Evolutionary conservation across 2,888 invertebrate genomes (phyloP).

Genomic region (Erannis defoliaria): DNA sequence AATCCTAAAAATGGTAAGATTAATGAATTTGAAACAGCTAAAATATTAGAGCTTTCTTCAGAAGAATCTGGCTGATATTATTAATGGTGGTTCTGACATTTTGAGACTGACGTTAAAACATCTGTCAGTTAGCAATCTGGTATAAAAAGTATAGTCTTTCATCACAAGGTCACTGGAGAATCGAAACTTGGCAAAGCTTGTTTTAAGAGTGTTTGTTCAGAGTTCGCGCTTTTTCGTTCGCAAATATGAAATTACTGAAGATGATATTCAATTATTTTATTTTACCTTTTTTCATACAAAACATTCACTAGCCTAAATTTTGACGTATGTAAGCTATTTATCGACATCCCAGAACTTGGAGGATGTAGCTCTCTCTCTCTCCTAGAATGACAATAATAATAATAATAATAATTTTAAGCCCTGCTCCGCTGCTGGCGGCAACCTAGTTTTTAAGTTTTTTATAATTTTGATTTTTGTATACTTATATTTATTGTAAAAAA

Average conservation of each 20-base stretch:
- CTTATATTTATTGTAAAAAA: too few species aligned
- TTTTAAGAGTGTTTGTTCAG: not conserved
- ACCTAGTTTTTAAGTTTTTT: too few species aligned
- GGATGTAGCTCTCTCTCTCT: too few species aligned
- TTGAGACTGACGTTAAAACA: not conserved
- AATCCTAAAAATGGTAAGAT: constrained; percentile 1
- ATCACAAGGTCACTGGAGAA: constrained; percentile 5
- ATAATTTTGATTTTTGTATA: too few species aligned
- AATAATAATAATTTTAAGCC: too few species aligned
- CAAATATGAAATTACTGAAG: not conserved
- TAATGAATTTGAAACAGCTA: not conserved
- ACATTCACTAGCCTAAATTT: too few species aligned
- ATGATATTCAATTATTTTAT: too few species aligned
- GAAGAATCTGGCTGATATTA: constrained; percentile 5
- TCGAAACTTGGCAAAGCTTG: constrained; percentile 5
- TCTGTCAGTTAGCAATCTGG: not conserved
- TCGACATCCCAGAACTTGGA: too few species aligned
- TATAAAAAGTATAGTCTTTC: not conserved
- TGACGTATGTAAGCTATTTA: too few species aligned
- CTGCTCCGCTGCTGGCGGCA: too few species aligned
- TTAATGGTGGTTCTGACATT: constrained; percentile 4
- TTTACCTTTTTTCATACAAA: too few species aligned
- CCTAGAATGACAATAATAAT: too few species aligned
- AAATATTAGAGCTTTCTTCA: not conserved
- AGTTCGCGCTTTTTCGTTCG: not conserved